Percentiles rank a stretch among this genome's conserved stretches.
Conservation (phyloP, 92 coral and sea anemone species). For the Plumapathes pennacea region DNA sequence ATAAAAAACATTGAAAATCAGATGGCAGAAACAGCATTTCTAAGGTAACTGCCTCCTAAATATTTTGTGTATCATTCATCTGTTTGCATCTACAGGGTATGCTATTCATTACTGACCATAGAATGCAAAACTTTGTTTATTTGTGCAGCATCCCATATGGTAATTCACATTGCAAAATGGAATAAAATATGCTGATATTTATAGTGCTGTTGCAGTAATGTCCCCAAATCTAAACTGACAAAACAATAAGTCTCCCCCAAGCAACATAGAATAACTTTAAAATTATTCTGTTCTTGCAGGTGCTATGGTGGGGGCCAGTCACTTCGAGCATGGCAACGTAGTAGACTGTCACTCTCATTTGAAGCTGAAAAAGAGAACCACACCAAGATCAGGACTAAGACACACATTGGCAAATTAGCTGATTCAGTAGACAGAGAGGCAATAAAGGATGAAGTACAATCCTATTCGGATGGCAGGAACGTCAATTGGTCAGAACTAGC, state of each 20-base stretch:
- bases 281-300: conserved; percentile 17
- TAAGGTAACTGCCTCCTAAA: conserved; percentile 20
- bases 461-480: conserved; percentile 20
- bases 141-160: no score
- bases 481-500: conserved; percentile 38
- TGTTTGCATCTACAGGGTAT: neutral
- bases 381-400: conserved; percentile 5
- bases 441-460: conserved; percentile 30
- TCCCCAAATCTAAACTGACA: no score
- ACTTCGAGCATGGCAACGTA: conserved; percentile 31
- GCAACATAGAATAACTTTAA: no score
- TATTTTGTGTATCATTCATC: neutral
- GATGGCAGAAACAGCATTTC: conserved; percentile 44
- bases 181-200: no score
- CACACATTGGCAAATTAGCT: conserved; percentile 32
- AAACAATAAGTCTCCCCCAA: no score
- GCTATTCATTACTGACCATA: no score
- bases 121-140: no score
- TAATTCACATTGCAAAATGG: no score
- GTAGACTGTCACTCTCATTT: conserved; percentile 33
- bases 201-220: no score
- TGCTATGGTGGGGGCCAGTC: conserved; percentile 52
- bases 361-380: conserved; percentile 25
- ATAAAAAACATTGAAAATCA: conserved; percentile 29
- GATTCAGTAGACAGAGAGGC: conserved; percentile 30